Base-by-base conservation (phyloP, 2,797 vertebrate species). In the Ctenopoma kingsleyae region DNA sequence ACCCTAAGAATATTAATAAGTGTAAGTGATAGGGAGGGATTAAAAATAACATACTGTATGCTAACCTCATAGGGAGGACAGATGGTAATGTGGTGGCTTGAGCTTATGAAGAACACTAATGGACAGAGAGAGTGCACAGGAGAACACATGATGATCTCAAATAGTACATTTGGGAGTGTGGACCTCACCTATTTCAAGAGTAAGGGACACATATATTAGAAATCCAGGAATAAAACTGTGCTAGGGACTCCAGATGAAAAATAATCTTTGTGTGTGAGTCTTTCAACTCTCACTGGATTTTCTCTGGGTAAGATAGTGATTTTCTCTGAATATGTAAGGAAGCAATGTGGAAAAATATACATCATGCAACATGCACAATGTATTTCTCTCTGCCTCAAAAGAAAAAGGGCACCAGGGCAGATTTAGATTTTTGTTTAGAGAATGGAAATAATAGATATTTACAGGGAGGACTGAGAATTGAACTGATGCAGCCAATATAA, bases 41-140 rank as follows among this genome's bases (percentile, higher is more conserved):
- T 78, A 81, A 89, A 78, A 83, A 76, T 80, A 84, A 87, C 77
- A 79, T 74, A n/a, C n/a, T n/a, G n/a, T n/a, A 83, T 84, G 87
- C 69, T 83, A 81, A 79, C 73, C 76, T 82, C 1, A 41, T 38
- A 50, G 77, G 80, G 78, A 82, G 80, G 74, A 74, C 71, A 80
- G 58, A 75, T 85, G 79, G 73, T 78, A 78, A 83, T 81, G 81
- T 19, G 57, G 72, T 63, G 64, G 57, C 81, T 74, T 22, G 36
- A 71, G 81, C 66, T 60, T 64, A 58, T 56, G 57, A 78, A 52
- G 27, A 77, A 47, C 76, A 43, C 71, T 87, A 90, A 89, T 80
- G 71, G 82, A 80, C 51, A 55, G 55, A 64, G 76, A 82, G 65
- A 59, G 67, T 52, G 66, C 61, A 60, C 49, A 6, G 65, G 78